Evolutionary conservation across 2,113 vertebrate species (phyloP).

Genomic region (Cynocephalus volans): DNA sequence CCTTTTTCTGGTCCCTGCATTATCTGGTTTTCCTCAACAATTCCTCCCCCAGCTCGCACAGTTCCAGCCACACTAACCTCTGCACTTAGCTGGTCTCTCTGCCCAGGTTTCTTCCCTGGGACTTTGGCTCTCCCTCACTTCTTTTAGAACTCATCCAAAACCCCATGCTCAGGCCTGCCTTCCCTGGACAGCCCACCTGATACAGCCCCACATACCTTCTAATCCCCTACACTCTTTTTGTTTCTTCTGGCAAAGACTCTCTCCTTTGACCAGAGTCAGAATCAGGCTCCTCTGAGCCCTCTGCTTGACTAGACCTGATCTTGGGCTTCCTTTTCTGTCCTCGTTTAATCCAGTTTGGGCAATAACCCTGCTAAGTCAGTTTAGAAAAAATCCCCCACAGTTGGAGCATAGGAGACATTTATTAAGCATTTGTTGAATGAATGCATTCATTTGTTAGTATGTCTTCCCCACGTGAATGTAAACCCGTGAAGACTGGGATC

Average conservation of each 20-base stretch:
- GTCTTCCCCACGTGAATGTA: not conserved
- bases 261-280: not conserved
- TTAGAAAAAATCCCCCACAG: not conserved
- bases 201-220: not conserved
- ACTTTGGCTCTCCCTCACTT: not conserved
- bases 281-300: not conserved
- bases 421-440: not conserved
- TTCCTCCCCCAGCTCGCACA: not conserved
- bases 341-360: not conserved
- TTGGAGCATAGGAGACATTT: not conserved
- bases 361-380: not conserved
- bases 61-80: not conserved
- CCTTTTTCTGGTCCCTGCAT: not conserved
- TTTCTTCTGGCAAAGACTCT: not conserved
- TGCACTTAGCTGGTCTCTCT: not conserved
- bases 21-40: not conserved
- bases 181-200: not conserved
- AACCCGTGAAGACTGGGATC: not conserved
- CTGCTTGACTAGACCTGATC: not conserved
- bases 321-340: not conserved
- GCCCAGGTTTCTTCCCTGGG: not conserved
- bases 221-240: not conserved
- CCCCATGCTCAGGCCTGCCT: not conserved
- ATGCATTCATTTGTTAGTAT: not conserved
- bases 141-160: not conserved